phyloP scores from a whole-genome alignment of 2,888 invertebrate species.

The Brachyptera putata region DNA sequence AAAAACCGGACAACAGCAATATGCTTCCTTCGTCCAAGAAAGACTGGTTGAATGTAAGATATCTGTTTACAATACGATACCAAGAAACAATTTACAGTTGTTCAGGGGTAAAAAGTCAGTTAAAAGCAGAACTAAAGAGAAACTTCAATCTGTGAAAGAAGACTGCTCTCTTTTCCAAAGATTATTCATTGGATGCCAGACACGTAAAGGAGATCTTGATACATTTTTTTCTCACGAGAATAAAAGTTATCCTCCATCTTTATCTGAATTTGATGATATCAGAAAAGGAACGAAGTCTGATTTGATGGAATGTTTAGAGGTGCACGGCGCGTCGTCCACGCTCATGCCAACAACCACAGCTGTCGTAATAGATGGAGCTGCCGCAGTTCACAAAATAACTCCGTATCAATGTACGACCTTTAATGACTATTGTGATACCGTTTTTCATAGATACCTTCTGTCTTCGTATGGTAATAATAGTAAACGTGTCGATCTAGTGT shows the following conservation, averaged over 20 bases:
- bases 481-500: conserved; percentile 24
- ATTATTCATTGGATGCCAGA: conserved; percentile 23
- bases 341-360: neutral
- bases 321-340: neutral
- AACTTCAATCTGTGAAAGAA: conserved; percentile 13
- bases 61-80: conserved; percentile 22
- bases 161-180: conserved; percentile 19
- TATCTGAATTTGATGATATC: neutral
- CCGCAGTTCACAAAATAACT: neutral
- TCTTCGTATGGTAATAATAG: neutral
- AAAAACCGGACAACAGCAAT: conserved; percentile 10
- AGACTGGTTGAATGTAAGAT: conserved; percentile 7
- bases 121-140: neutral
- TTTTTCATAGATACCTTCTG: neutral
- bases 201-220: conserved; percentile 25
- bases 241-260: neutral
- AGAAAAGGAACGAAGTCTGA: neutral
- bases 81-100: conserved; percentile 12
- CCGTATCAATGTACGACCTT: neutral
- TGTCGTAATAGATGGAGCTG: neutral
- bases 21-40: conserved; percentile 15
- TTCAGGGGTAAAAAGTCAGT: conserved; percentile 19
- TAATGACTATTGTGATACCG: neutral
- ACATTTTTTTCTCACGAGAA: conserved; percentile 25
- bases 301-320: neutral